Evolutionary conservation across 2,888 invertebrate genomes (phyloP), one percentile per base, ranked within the genome.

Genomic region (Aquatica leii): DNA sequence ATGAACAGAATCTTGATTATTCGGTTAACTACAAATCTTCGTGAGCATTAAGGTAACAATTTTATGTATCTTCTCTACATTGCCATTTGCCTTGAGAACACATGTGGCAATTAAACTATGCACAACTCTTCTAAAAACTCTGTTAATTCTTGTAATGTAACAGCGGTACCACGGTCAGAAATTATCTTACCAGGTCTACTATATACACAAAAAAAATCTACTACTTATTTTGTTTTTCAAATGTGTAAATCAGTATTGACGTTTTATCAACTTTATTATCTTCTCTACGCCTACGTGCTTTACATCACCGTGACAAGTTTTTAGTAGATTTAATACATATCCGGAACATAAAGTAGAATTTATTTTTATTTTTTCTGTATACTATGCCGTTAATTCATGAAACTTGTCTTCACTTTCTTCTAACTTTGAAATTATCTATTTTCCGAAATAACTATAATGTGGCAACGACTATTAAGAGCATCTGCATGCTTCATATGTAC

Each of bases 71-170:
- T 71, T 55, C 34, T 76, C 74, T 0, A 70, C 68, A 59, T 78
- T 76, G 0, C 77, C 75, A 58, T 77, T 78, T 0, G 74, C 71
- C 21, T 74, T 65, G 0, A 75, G 76, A 0, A 70, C 70, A 1
- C 61, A 48, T n/a, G n/a, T n/a, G n/a, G n/a, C n/a, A n/a, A n/a
- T n/a, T n/a, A n/a, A n/a, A n/a, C n/a, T n/a, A n/a, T 72, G 73
- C 31, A 68, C 49, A 9, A 76, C 69, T 9, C 50, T 59, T 9
- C 17, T 4, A 71, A 3, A 55, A 71, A 75, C 18, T 69, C 55
- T 18, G 66, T 63, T 48, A 77, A 78, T 12, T 59, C 55, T 1
- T 50, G 37, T 0, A 72, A 73, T 1, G 73, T 76, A 52, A 77
- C 75, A 31, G 66, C 60, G 0, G 72, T 66, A 5, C 77, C 75